Evolutionary conservation across 23 tunicate genomes (phyloP).

Genomic region (Trididemnum nubilum): DNA sequence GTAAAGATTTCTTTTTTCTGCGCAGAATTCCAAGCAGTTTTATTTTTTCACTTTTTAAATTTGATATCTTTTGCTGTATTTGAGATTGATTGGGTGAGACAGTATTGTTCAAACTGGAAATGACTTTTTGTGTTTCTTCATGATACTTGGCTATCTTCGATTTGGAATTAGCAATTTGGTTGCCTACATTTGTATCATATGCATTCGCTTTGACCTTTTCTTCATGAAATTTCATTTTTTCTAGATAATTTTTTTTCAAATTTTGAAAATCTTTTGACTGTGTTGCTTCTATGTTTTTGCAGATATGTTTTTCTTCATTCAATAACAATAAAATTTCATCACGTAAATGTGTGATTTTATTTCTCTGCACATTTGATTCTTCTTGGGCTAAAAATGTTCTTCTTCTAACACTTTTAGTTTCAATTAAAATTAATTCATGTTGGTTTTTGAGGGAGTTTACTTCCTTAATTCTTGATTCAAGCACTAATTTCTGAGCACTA

Average conservation of each 20-base stretch:
- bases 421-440: neutral
- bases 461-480: neutral
- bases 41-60: neutral
- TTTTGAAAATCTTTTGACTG: neutral
- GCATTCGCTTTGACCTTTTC: neutral
- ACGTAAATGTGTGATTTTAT: neutral
- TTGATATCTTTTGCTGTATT: neutral
- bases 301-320: neutral
- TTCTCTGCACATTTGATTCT: neutral
- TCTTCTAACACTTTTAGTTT: slow-evolving; percentile 14
- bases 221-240: neutral
- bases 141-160: neutral
- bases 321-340: slow-evolving; percentile 20
- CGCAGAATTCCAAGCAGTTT: slow-evolving; percentile 9
- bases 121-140: neutral
- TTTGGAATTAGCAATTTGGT: neutral
- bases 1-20: slow-evolving; percentile 3
- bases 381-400: slow-evolving; percentile 21
- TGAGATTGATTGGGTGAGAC: neutral
- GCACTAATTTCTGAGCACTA: neutral
- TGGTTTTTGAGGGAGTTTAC: neutral
- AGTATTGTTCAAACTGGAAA: neutral
- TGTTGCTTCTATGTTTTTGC: neutral
- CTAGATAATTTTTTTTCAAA: neutral
- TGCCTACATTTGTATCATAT: neutral